phyloP scores from a whole-genome alignment of 64 coral and sea anemone species.

The Trachythela sp. region DNA sequence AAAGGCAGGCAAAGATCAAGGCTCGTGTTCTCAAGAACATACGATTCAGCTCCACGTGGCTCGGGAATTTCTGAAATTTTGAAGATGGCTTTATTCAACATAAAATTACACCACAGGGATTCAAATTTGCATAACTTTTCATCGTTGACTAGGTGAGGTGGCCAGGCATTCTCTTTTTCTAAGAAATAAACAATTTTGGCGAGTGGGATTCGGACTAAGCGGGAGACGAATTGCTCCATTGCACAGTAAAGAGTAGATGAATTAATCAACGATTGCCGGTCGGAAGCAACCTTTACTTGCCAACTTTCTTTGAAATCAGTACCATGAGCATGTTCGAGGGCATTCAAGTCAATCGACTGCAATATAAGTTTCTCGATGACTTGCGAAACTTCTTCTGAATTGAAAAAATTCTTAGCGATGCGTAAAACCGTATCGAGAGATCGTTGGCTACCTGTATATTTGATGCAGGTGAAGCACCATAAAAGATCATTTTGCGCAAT shows the following conservation, averaged over 20 bases:
- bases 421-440: not conserved
- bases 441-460: not conserved
- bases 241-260: slow-evolving; percentile 1
- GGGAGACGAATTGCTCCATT: not conserved
- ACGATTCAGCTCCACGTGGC: slow-evolving; percentile 55
- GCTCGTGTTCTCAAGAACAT: slow-evolving; percentile 26
- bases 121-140: not conserved
- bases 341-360: not conserved
- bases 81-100: not conserved
- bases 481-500: slow-evolving; percentile 59
- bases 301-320: not conserved
- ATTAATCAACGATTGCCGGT: not conserved
- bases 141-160: not conserved
- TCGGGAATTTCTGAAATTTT: slow-evolving; percentile 47
- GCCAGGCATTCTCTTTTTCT: slow-evolving; percentile 14
- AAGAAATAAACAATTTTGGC: slow-evolving; percentile 17
- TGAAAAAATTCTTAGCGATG: not conserved
- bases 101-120: not conserved
- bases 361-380: not conserved
- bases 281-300: slow-evolving; percentile 4
- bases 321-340: not conserved
- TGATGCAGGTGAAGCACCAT: slow-evolving; percentile 46
- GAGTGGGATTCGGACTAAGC: not conserved
- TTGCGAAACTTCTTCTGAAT: not conserved
- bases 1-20: slow-evolving; percentile 59